phyloP scores from a whole-genome alignment of 2,888 invertebrate species.

The Chrysotoxum bicinctum region DNA sequence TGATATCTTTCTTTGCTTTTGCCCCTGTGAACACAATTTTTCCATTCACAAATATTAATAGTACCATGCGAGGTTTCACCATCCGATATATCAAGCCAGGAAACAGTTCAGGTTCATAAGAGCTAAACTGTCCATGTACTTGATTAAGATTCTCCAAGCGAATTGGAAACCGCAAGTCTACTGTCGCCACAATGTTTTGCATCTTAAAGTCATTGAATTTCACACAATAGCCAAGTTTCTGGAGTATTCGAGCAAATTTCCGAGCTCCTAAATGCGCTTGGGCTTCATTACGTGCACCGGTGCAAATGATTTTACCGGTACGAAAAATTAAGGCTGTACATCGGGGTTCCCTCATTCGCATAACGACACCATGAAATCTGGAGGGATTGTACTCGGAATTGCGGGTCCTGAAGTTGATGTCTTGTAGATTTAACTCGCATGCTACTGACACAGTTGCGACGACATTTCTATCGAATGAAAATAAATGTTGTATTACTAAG shows the following conservation, averaged over 20 bases:
- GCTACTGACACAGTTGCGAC: constrained; percentile 90
- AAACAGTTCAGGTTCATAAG: constrained; percentile 99
- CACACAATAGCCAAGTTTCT: constrained; percentile 90
- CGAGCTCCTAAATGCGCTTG: constrained; percentile 89
- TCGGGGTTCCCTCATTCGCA: constrained; percentile 90
- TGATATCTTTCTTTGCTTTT: constrained; percentile 94
- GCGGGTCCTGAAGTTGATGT: constrained; percentile 89
- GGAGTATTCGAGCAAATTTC: constrained; percentile 91
- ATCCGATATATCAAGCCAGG: constrained; percentile 99
- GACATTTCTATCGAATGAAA: constrained; percentile 85
- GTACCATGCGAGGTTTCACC: constrained; percentile 96
- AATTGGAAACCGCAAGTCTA: constrained; percentile 88
- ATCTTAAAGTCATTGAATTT: constrained; percentile 90
- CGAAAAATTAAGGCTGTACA: constrained; percentile 88
- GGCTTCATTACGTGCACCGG: constrained; percentile 90
- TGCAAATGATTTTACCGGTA: constrained; percentile 92
- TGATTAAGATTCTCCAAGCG: constrained; percentile 88
- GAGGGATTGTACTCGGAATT: constrained; percentile 93
- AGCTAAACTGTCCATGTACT: constrained; percentile 89
- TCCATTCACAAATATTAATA: constrained; percentile 99
- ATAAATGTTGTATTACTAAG: background rate
- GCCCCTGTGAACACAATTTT: constrained; percentile 98
- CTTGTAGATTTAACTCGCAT: constrained; percentile 87
- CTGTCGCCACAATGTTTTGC: constrained; percentile 90
- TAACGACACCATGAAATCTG: constrained; percentile 91